phyloP scores from a whole-genome alignment of 2,888 invertebrate species.

The Dasypolia templi region DNA sequence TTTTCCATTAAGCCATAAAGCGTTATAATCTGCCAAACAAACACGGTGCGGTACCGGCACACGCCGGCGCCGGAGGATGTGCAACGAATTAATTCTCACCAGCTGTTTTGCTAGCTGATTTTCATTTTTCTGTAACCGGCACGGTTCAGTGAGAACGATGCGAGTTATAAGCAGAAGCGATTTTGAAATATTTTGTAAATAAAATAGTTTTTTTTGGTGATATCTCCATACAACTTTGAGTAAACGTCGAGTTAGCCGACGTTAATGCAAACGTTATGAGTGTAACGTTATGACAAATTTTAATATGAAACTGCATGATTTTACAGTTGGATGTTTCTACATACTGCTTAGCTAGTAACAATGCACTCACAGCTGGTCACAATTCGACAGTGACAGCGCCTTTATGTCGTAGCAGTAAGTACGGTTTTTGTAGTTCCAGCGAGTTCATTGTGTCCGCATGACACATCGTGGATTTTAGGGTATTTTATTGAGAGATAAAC shows the following conservation, averaged over 20 bases:
- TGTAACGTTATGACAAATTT: neutral
- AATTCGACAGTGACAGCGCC: neutral
- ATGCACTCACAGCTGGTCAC: neutral
- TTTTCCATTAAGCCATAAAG: slow-evolving; percentile 14
- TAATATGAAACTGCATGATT: neutral
- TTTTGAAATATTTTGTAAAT: neutral
- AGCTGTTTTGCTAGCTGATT: slow-evolving; percentile 62
- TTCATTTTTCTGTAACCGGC: slow-evolving; percentile 62
- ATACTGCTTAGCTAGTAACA: neutral
- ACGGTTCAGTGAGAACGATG: slow-evolving; percentile 17
- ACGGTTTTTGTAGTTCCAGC: neutral
- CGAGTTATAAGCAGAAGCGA: slow-evolving; percentile 6
- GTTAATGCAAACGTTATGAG: no score
- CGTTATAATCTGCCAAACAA: slow-evolving; percentile 15
- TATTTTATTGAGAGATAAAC: neutral
- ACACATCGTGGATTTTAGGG: neutral
- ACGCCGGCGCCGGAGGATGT: slow-evolving; percentile 25
- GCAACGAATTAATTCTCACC: slow-evolving; percentile 64
- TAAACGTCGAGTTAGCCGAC: neutral
- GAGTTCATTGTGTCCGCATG: neutral
- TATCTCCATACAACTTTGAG: neutral
- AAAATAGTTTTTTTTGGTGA: neutral
- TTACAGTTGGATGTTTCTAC: neutral
- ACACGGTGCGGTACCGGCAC: slow-evolving; percentile 19
- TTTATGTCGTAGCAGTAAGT: neutral